These are phyloP conservation scores for Pteruthius melanotis DNA, from an alignment of 2,113 vertebrate genomes.

Conservation along the genomic window DNA sequence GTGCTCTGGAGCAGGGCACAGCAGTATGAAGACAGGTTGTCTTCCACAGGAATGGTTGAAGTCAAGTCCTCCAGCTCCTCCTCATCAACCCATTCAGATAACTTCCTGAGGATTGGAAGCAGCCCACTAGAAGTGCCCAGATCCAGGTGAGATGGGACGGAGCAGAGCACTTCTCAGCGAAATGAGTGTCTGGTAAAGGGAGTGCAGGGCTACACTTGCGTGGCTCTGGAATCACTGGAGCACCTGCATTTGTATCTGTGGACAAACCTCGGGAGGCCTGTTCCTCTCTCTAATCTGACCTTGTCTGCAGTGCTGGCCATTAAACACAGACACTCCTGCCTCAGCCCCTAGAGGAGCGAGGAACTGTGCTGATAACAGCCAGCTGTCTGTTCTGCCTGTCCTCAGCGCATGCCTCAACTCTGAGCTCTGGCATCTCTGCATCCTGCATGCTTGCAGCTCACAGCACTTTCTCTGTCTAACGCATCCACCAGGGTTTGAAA, in stretches of 20 bases:
- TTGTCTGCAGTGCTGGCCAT: neutral
- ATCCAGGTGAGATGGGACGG: conserved; percentile 76
- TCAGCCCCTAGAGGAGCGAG: neutral
- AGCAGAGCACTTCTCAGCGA: neutral
- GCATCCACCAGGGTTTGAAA: neutral
- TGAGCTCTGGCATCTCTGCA: neutral
- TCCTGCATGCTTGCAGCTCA: neutral
- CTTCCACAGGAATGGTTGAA: conserved; percentile 73
- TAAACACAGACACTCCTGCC: neutral
- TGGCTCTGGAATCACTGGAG: neutral
- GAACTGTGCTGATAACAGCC: neutral
- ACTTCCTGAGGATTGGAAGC: conserved; percentile 84
- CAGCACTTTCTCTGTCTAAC: neutral
- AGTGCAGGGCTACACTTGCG: neutral
- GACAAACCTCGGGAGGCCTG: neutral
- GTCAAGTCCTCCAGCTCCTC: conserved; percentile 91
- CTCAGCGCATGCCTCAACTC: neutral
- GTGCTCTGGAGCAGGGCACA: conserved; percentile 81
- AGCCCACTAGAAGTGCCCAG: conserved; percentile 94
- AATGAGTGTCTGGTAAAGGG: neutral
- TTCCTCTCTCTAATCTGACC: neutral
- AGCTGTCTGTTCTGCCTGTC: neutral
- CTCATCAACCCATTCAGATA: conserved; percentile 93
- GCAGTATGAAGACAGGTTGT: conserved; percentile 79
- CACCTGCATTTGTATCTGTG: neutral